Percentiles rank a stretch among this genome's conserved stretches.
phyloP scores from a whole-genome alignment of 2,888 invertebrate species.

The Iphiclides podalirius region DNA sequence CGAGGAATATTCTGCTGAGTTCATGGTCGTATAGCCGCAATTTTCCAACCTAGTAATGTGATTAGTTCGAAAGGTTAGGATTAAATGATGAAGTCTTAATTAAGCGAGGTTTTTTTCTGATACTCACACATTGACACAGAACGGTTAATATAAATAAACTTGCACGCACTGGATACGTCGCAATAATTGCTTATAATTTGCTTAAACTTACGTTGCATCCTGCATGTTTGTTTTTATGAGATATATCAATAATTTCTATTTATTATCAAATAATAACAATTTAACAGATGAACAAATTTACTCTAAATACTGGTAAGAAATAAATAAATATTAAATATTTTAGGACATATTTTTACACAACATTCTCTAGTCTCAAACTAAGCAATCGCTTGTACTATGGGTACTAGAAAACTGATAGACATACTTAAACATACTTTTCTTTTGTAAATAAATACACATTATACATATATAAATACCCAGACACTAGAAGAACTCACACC shows the following conservation, averaged over 20 bases:
- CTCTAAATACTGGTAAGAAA: too few relatives aligned
- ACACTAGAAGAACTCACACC: too few relatives aligned
- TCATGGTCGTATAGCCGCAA: constrained; percentile 16
- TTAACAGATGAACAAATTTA: too few relatives aligned
- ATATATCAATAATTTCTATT: not conserved
- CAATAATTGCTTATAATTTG: constrained; percentile 6
- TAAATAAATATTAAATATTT: too few relatives aligned
- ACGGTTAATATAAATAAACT: constrained; percentile 5
- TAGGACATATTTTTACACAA: too few relatives aligned
- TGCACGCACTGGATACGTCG: constrained; percentile 3
- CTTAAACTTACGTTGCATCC: not conserved
- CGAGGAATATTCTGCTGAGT: constrained; percentile 14
- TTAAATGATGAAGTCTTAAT: constrained; percentile 20
- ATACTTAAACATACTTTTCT: too few relatives aligned
- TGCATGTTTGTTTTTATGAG: not conserved
- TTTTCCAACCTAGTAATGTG: constrained; percentile 19
- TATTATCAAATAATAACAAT: too few relatives aligned
- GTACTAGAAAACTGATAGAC: too few relatives aligned
- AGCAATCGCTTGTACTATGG: too few relatives aligned
- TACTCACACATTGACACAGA: constrained; percentile 9
- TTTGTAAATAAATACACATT: too few relatives aligned
- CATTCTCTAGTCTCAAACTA: too few relatives aligned
- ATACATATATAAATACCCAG: too few relatives aligned
- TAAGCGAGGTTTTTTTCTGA: constrained; percentile 13
- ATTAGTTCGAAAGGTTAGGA: constrained; percentile 15